A percentile compares a stretch with the other conserved stretches of the same genome.
Conservation (phyloP, 1,140 invertebrate genomes). For the Sinonovacula constricta region DNA sequence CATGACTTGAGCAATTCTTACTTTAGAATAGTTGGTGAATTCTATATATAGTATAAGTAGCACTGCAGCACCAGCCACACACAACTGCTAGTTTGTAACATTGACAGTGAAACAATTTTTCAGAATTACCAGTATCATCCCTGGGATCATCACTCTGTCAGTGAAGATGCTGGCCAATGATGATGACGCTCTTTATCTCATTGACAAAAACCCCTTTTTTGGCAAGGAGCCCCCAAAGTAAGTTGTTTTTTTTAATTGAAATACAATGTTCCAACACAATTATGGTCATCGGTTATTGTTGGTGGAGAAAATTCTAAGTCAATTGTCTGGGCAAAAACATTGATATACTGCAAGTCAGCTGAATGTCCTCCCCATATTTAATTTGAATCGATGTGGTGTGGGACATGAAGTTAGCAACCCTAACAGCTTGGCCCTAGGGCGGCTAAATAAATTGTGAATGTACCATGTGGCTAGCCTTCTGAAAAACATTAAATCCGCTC, state of each 20-base stretch:
- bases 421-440: neutral
- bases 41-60: neutral
- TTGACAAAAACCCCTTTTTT: conserved; percentile 78
- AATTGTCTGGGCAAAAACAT: too few relatives aligned
- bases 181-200: conserved; percentile 68
- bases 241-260: conserved; percentile 19
- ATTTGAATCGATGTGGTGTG: neutral
- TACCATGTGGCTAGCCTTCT: too few relatives aligned
- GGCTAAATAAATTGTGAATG: too few relatives aligned
- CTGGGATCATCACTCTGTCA: conserved; percentile 77
- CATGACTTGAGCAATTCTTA: too few relatives aligned
- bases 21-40: neutral
- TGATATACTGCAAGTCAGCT: too few relatives aligned
- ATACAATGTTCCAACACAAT: neutral
- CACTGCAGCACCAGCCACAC: neutral
- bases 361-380: neutral
- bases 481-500: too few relatives aligned
- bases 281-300: neutral
- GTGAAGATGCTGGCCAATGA: conserved; percentile 78
- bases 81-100: neutral
- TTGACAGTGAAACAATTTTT: conserved; percentile 49
- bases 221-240: conserved; percentile 76
- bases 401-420: neutral
- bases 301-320: neutral
- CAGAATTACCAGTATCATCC: conserved; percentile 77